A percentile compares a stretch with the other conserved stretches of the same genome.
These are phyloP conservation scores for Microtus montanus DNA, from an alignment of 2,113 vertebrate species.

Conservation along the genomic window DNA sequence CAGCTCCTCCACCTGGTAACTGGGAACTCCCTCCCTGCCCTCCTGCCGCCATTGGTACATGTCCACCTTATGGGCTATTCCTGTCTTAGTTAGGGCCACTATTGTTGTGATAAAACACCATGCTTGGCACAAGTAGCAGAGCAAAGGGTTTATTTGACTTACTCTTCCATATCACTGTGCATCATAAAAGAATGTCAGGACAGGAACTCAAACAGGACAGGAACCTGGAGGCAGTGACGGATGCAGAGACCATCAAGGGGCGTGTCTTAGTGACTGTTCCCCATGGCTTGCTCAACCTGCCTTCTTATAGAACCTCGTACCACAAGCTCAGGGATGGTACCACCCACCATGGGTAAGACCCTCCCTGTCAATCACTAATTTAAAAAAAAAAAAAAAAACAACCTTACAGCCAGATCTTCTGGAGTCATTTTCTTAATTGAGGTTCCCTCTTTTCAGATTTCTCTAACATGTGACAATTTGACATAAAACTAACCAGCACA, in stretches of 20 bases:
- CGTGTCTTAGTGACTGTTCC: not conserved
- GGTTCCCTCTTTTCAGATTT: not conserved
- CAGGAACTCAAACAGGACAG: not conserved
- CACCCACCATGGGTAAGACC: not conserved
- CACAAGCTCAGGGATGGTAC: not conserved
- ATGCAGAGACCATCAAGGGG: not conserved
- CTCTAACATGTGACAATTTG: not conserved
- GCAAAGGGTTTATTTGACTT: not conserved
- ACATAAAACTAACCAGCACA: not conserved
- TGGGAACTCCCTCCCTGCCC: not conserved
- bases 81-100: not conserved
- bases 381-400: not conserved
- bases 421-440: not conserved
- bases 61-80: not conserved
- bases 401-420: not conserved
- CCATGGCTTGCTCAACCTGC: not conserved
- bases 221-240: not conserved
- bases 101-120: not conserved
- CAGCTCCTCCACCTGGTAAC: not conserved
- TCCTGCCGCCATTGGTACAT: not conserved
- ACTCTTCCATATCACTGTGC: not conserved
- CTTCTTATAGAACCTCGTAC: not conserved
- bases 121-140: not conserved
- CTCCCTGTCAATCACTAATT: not conserved
- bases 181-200: not conserved